Conservation (phyloP, 2,888 invertebrate species). For the Drosophila parthenogenetica region DNA sequence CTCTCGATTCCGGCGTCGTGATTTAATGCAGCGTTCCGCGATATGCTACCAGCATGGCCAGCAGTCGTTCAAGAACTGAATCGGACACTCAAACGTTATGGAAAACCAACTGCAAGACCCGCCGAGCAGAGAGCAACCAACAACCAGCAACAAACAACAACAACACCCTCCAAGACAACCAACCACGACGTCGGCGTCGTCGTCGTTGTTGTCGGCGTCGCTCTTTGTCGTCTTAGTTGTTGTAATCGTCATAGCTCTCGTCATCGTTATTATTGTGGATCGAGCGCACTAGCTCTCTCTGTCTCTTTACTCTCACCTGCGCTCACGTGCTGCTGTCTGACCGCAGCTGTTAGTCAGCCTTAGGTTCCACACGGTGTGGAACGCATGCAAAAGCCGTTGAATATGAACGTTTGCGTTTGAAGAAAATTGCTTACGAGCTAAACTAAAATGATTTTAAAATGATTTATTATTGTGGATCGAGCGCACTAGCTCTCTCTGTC, state of each 20-base stretch:
- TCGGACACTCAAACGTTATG: slow-evolving; percentile 36
- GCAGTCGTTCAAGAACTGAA: slow-evolving; percentile 80
- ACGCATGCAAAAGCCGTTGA: slow-evolving; percentile 34
- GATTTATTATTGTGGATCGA: slow-evolving; percentile 53
- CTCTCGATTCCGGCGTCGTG: slow-evolving; percentile 35
- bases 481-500: slow-evolving; percentile 26
- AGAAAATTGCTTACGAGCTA: too few relatives aligned
- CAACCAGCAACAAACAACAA: neutral
- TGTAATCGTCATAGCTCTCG: slow-evolving; percentile 40
- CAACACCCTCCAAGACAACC: slow-evolving; percentile 36
- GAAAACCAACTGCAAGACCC: slow-evolving; percentile 55
- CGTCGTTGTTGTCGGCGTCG: slow-evolving; percentile 3
- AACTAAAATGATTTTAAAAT: too few relatives aligned
- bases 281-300: slow-evolving; percentile 36
- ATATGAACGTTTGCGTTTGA: slow-evolving; percentile 8
- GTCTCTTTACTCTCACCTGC: slow-evolving; percentile 39
- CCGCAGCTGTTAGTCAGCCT: slow-evolving; percentile 48
- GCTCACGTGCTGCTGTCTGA: slow-evolving; percentile 35
- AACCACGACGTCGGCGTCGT: slow-evolving; percentile 14
- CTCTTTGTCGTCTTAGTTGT: slow-evolving; percentile 7
- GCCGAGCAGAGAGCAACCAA: slow-evolving; percentile 10
- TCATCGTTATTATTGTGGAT: slow-evolving; percentile 48
- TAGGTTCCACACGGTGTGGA: slow-evolving; percentile 49
- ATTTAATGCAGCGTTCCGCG: slow-evolving; percentile 47
- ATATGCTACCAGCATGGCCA: slow-evolving; percentile 71